phyloP scores from a whole-genome alignment of 2,113 vertebrate genomes.

The Grus americana region DNA sequence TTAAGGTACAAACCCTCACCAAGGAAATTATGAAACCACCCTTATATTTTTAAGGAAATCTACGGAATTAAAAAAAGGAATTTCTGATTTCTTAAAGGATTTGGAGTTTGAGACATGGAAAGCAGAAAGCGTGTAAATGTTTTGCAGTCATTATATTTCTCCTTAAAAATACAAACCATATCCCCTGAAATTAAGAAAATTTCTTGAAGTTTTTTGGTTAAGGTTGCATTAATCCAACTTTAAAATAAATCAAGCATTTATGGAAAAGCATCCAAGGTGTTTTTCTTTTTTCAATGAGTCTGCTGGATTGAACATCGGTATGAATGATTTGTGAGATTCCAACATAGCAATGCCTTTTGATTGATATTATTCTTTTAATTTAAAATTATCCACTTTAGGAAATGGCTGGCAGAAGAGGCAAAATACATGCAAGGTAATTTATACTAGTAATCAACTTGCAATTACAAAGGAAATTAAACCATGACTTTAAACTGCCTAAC shows the following conservation, averaged over 20 bases:
- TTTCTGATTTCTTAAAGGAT: slow-evolving; percentile 12
- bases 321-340: slow-evolving; percentile 33
- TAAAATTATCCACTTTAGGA: slow-evolving; percentile 67
- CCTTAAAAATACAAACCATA: neutral
- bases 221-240: neutral
- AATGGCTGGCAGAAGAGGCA: slow-evolving; percentile 49
- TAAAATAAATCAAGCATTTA: slow-evolving; percentile 8
- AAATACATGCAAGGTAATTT: slow-evolving; percentile 56
- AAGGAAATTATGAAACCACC: neutral
- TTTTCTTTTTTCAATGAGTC: neutral
- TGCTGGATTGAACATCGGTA: slow-evolving; percentile 41
- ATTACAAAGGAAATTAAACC: slow-evolving; percentile 77
- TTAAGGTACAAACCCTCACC: neutral
- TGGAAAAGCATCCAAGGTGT: neutral
- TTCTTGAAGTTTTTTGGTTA: slow-evolving; percentile 25
- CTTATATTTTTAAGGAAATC: neutral
- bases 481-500: slow-evolving; percentile 58
- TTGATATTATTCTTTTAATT: slow-evolving; percentile 69
- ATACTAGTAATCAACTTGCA: slow-evolving; percentile 69
- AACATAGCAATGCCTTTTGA: neutral
- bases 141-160: neutral
- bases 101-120: neutral
- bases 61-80: neutral
- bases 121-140: neutral
- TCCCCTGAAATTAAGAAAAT: neutral